Base-by-base conservation (phyloP, 2,113 vertebrate species). In the Felis chaus region DNA sequence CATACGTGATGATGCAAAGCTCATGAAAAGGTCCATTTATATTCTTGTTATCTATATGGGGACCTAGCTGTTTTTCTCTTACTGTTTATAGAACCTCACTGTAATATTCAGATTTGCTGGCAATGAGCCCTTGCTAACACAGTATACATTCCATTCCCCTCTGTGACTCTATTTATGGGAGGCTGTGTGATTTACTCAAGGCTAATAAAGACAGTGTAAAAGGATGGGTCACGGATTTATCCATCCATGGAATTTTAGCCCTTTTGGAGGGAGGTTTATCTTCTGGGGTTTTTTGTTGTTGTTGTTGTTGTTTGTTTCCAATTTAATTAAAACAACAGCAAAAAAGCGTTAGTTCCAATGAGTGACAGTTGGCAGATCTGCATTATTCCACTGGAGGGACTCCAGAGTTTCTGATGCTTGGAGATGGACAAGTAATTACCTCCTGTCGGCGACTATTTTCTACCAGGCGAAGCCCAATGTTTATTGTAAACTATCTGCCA, bases 401-500 rank as follows among this genome's bases (percentile, higher is more conserved):
- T 97, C 98, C 98, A 97, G 12, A 31, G 0, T 95, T 61, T 97
- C 95, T 66, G 92, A 88, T 96, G 95, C 97, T 90, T 53, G 80
- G 94, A 97, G 90, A 91, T 1, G 97, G 98, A 96, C 95, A 94
- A 96, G 98, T 97, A 97, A 98, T 98, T 98, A 98, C 97, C 98
- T 98, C 97, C 2, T 82, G 97, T 96, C 98, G 96, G 97, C 39
- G 93, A 92, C 97, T 97, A 45, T 95, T 94, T 98, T 97, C 98
- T 96, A 95, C 97, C 96, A 96, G 98, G 98, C 97, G 73, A 94
- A 98, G 84, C 98, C 91, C 97, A 97, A 15, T 95, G 97, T 97
- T 98, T 97, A 89, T 96, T 97, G 71, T 87, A 97, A 98, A 94
- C 98, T 98, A 65, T 97, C 98, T 98, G 97, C 90, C 98, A 97